Conservation (phyloP, 2,888 invertebrate genomes). For the Dyspetes luteomarginatus region DNA sequence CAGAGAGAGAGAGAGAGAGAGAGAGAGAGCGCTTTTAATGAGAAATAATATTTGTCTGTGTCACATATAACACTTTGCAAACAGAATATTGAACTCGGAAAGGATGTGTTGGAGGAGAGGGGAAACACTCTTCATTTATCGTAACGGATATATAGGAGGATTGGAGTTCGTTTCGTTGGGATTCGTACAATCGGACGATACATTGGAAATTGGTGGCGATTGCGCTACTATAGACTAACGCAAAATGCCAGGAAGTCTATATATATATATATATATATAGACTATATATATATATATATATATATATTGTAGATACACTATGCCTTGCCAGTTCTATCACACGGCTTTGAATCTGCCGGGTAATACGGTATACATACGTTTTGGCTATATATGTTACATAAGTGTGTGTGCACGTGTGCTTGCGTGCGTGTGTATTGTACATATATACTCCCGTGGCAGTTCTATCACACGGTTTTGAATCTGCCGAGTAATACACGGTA, state of each 20-base stretch:
- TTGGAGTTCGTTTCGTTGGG: not conserved
- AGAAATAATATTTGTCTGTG: constrained; percentile 19
- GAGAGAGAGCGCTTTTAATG: constrained; percentile 4
- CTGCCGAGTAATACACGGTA: constrained; percentile 41
- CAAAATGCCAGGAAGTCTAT: constrained; percentile 20
- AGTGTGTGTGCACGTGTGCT: not conserved
- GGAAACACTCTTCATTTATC: no score
- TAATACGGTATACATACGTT: no score
- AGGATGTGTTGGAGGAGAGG: no score
- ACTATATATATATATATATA: no score
- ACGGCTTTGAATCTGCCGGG: no score
- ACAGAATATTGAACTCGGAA: no score
- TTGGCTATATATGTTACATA: no score
- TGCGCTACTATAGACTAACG: not conserved
- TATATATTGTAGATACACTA: no score
- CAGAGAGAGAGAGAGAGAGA: no score
- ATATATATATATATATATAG: no score
- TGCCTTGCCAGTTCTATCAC: no score
- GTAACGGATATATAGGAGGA: not conserved
- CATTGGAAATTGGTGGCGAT: not conserved
- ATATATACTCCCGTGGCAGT: constrained; percentile 24
- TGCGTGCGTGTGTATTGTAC: no score
- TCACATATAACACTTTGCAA: constrained; percentile 17
- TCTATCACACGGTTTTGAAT: constrained; percentile 33
- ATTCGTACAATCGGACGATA: not conserved